phyloP scores from a whole-genome alignment of 2,797 vertebrate genomes.

The Acipenser oxyrinchus region DNA sequence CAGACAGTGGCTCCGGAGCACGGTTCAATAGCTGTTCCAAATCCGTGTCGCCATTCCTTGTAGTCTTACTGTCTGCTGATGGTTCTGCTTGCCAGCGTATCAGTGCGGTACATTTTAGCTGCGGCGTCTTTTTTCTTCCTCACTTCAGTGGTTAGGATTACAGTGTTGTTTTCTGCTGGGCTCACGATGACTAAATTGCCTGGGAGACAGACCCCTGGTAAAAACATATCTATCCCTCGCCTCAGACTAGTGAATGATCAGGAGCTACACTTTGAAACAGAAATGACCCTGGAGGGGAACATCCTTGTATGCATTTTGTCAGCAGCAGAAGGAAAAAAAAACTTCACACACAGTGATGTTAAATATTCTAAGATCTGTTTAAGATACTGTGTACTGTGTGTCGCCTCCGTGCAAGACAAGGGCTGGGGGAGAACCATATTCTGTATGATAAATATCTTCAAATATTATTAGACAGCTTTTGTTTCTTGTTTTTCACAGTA shows the following conservation, averaged over 20 bases:
- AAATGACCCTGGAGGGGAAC: conserved; percentile 52
- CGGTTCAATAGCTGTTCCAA: no score
- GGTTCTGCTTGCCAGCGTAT: no score
- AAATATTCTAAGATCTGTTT: conserved; percentile 46
- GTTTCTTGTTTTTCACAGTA: no score
- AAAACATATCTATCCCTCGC: conserved; percentile 64
- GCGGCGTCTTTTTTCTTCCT: conserved; percentile 43
- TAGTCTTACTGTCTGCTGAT: no score
- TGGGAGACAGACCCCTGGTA: conserved; percentile 65
- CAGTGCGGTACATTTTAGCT: no score
- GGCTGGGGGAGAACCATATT: no score
- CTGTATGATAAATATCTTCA: no score
- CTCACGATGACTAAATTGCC: conserved; percentile 59
- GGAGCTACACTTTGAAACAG: conserved; percentile 63
- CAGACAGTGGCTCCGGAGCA: no score
- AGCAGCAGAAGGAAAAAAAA: conserved; percentile 11
- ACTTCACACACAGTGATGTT: conserved; percentile 39
- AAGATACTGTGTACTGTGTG: conserved; percentile 49
- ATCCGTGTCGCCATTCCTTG: no score
- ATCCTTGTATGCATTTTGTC: conserved; percentile 53
- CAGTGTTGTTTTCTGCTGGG: conserved; percentile 52
- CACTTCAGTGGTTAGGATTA: conserved; percentile 49
- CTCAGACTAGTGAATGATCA: conserved; percentile 64
- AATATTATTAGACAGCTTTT: no score
- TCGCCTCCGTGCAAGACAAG: conserved; percentile 22